A percentile compares a stretch with the other conserved stretches of the same genome.
Conservation (phyloP, 1,140 invertebrate species). For the Acromyrmex echinatior region DNA sequence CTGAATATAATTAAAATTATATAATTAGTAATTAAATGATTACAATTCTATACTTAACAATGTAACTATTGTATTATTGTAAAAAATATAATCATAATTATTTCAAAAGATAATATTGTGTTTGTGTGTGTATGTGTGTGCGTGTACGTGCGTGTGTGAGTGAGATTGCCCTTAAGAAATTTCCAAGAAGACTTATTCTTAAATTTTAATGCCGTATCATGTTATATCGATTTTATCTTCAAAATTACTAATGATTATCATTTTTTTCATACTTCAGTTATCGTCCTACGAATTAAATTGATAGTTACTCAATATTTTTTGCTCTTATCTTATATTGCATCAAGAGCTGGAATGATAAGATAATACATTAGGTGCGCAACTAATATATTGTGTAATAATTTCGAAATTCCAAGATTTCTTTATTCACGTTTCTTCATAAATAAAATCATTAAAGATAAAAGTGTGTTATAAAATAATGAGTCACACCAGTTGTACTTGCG, state of each 20-base stretch:
- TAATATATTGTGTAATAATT: not conserved
- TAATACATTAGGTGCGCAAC: not conserved
- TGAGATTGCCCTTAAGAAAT: no score
- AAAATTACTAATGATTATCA: not conserved
- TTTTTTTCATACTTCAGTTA: not conserved
- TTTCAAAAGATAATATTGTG: no score
- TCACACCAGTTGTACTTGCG: no score
- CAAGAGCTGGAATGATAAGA: constrained; percentile 2
- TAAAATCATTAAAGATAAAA: no score
- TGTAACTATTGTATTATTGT: no score
- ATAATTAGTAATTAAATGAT: no score
- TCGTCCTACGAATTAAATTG: not conserved
- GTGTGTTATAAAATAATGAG: no score
- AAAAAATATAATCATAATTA: no score
- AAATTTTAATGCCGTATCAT: not conserved
- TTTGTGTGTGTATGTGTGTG: no score
- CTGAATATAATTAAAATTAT: no score
- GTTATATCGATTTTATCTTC: constrained; percentile 1
- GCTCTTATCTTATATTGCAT: not conserved
- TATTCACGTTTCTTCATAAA: not conserved
- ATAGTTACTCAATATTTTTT: not conserved
- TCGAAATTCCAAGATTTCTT: not conserved
- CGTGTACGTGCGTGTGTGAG: no score
- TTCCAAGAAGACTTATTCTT: not conserved
- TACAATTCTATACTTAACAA: no score